These are phyloP conservation scores for Carollia perspicillata DNA, from an alignment of 2,113 vertebrate genomes.

Conservation along the genomic window DNA sequence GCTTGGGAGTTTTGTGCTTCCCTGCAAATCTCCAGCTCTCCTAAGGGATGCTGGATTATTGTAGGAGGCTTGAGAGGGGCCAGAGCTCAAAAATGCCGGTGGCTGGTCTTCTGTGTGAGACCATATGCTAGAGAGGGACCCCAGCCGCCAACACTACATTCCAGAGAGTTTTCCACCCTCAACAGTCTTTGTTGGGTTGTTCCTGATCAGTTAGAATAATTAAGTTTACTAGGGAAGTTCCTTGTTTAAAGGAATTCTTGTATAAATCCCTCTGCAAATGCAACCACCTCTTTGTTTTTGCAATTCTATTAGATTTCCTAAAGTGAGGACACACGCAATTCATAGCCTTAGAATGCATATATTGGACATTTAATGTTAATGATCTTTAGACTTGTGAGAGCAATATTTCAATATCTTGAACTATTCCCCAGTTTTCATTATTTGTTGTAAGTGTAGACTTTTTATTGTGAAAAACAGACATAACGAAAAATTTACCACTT, in stretches of 20 bases:
- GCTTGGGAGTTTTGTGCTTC: background rate
- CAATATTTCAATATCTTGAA: background rate
- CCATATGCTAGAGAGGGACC: background rate
- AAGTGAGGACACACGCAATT: background rate
- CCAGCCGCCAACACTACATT: background rate
- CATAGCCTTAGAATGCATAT: background rate
- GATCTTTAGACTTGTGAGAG: background rate
- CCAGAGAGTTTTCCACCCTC: background rate
- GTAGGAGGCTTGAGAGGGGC: background rate
- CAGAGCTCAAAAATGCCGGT: background rate
- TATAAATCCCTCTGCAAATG: background rate
- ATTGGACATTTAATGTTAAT: background rate
- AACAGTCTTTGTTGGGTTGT: background rate
- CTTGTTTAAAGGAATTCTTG: background rate
- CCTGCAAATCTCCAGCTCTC: background rate
- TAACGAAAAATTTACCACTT: background rate
- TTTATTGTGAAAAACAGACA: background rate
- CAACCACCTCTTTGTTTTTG: background rate
- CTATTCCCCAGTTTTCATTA: background rate
- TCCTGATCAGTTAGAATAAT: background rate
- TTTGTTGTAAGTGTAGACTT: background rate
- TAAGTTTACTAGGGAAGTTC: background rate
- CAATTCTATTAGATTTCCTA: background rate
- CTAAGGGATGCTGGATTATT: background rate
- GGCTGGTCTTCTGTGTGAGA: background rate